phyloP scores from a whole-genome alignment of 2,888 invertebrate genomes.

The Xylocampa areola region DNA sequence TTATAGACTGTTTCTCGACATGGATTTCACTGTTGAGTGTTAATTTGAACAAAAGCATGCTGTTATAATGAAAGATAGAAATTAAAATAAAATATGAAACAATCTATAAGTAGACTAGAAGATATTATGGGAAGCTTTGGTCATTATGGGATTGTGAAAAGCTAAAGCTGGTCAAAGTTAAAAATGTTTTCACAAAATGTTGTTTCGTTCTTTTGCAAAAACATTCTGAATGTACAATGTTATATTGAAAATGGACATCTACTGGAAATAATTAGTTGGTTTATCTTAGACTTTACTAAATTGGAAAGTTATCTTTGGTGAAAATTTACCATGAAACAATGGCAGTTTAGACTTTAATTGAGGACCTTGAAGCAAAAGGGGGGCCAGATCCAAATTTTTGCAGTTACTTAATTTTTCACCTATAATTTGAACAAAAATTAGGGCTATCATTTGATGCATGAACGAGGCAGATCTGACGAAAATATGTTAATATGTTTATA shows the following conservation, averaged over 20 bases:
- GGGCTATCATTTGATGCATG: no score
- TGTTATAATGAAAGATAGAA: conserved; percentile 48
- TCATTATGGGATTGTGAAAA: conserved; percentile 70
- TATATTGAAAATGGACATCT: conserved; percentile 29
- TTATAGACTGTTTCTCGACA: conserved; percentile 75
- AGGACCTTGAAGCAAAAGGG: no score
- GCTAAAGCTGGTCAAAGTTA: conserved; percentile 68
- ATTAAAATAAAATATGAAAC: conserved; percentile 75
- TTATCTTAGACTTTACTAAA: conserved; percentile 21
- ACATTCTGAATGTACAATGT: conserved; percentile 49
- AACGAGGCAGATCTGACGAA: no score
- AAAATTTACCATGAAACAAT: no score
- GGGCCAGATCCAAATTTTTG: no score
- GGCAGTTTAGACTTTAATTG: no score
- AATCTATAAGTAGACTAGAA: conserved; percentile 80
- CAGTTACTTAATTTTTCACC: no score
- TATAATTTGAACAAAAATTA: no score
- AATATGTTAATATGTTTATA: no score
- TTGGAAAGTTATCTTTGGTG: no score
- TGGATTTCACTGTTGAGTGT: conserved; percentile 54
- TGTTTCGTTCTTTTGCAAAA: conserved; percentile 42
- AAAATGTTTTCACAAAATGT: conserved; percentile 63
- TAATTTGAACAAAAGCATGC: conserved; percentile 64
- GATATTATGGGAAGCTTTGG: conserved; percentile 72
- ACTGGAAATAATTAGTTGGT: conserved; percentile 37